Base-by-base conservation (phyloP, 2,113 vertebrate genomes). In the Malaclemys terrapin region DNA sequence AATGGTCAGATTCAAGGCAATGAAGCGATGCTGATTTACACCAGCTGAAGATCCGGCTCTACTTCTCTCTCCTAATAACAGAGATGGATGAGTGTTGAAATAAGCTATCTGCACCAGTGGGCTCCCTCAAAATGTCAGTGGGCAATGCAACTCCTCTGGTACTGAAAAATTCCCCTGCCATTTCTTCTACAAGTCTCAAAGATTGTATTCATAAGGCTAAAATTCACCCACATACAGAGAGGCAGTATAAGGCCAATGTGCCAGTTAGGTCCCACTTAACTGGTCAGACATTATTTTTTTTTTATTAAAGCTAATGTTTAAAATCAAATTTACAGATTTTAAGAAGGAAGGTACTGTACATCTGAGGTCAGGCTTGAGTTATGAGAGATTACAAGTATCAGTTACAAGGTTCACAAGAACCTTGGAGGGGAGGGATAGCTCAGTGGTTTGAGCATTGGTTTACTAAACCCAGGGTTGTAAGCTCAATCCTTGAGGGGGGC, bases 1-100 rank as follows among this genome's bases (percentile, higher is more conserved):
- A 93, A 95, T 94, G 94, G 96, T n/a, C 56, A 89, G 53, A 65
- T 78, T 86, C 85, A 84, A 94, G 91, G 90, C 95, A 96, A 96
- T 65, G 97, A 49, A 96, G 72, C 54, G 17, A 94, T 82, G 90
- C 29, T 79, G 31, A 53, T 1, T 38, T 45, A 96, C 25, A 90
- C n/a, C 57, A 47, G 8, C 79, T 81, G 12, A 52, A 88, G 84
- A 65, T 4, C 8, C n/a, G 59, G 16, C 20, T 52, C 86, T 76
- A 80, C 91, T 57, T 17, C 35, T 89, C 12, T 54, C 35, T 93
- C 78, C 45, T 86, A 65, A 56, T 27, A 72, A 2, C 22, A 53
- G 2, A 53, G 2, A 52, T 1, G 38, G 78, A 52, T 54, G 31
- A 25, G 49, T 57, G 38, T 10, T 0, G 80, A 84, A 90, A 90